Evolutionary conservation across 1,140 invertebrate genomes (phyloP).

Genomic region (Drosophila grimshawi): DNA sequence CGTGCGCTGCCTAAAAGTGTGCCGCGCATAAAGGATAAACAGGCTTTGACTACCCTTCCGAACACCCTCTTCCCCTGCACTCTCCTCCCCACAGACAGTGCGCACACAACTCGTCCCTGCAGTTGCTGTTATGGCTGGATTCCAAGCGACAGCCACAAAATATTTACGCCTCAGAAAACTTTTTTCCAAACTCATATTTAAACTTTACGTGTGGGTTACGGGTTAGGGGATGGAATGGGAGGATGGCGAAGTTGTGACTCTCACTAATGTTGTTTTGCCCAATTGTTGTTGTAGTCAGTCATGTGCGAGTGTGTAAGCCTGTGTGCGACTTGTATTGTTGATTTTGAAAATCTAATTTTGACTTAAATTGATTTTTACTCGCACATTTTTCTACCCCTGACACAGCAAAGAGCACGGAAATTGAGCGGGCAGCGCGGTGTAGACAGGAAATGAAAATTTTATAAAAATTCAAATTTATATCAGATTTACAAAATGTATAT

Average conservation of each 20-base stretch:
- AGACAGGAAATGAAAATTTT: background rate
- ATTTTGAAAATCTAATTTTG: conserved; percentile 81
- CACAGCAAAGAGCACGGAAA: background rate
- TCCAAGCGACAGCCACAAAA: conserved; percentile 56
- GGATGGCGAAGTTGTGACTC: background rate
- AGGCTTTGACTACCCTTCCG: conserved; percentile 7
- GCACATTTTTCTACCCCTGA: conserved; percentile 31
- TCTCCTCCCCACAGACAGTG: background rate
- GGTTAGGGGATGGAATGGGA: too few species aligned
- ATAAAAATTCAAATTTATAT: conserved; percentile 12
- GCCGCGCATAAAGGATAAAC: conserved; percentile 73
- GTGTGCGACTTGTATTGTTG: conserved; percentile 52
- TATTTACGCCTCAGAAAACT: conserved; percentile 80
- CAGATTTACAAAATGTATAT: conserved; percentile 9
- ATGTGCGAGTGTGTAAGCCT: conserved; percentile 42
- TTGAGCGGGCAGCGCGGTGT: too few species aligned
- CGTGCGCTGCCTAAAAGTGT: conserved; percentile 62
- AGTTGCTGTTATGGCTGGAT: conserved; percentile 5
- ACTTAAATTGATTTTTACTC: conserved; percentile 75
- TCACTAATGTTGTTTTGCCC: conserved; percentile 32
- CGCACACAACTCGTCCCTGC: too few species aligned
- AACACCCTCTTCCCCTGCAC: background rate
- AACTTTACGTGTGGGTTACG: conserved; percentile 55
- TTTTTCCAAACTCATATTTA: conserved; percentile 77
- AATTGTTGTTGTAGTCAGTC: conserved; percentile 24